Evolutionary conservation across 2,888 invertebrate species (phyloP).

Genomic region (Scrobipalpa costella): DNA sequence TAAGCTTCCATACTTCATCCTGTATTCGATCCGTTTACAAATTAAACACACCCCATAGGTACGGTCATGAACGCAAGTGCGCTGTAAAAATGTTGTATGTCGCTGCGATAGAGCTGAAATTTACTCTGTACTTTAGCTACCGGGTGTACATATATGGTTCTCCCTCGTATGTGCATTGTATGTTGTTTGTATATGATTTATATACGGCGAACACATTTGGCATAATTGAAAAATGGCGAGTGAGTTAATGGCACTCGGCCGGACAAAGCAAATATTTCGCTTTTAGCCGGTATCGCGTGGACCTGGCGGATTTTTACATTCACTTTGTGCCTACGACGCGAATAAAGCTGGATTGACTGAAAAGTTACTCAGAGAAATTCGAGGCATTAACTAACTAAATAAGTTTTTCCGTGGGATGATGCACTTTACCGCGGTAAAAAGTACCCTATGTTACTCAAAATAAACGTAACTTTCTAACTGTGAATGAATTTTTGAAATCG

Average conservation of each 20-base stretch:
- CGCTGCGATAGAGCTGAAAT: slow-evolving; percentile 12
- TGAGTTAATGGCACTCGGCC: slow-evolving; percentile 56
- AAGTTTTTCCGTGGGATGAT: too few species aligned
- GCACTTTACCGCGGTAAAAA: too few species aligned
- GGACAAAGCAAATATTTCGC: slow-evolving; percentile 68
- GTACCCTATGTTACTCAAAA: too few species aligned
- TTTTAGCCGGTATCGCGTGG: slow-evolving; percentile 47
- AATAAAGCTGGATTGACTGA: not conserved
- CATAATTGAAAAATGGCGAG: slow-evolving; percentile 79
- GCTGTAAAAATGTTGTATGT: not conserved
- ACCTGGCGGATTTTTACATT: not conserved
- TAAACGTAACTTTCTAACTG: too few species aligned
- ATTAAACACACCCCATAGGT: slow-evolving; percentile 62
- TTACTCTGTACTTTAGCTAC: not conserved
- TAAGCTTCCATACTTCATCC: slow-evolving; percentile 46
- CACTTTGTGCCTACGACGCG: not conserved
- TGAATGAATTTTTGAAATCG: too few species aligned
- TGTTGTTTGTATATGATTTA: slow-evolving; percentile 64
- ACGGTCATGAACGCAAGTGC: slow-evolving; percentile 18
- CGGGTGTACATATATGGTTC: slow-evolving; percentile 8
- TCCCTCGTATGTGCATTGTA: slow-evolving; percentile 31
- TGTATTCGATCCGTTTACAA: slow-evolving; percentile 69
- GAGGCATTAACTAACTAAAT: too few species aligned
- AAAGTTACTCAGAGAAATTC: too few species aligned
- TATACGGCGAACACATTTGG: slow-evolving; percentile 73